Percentiles rank a stretch among this genome's conserved stretches.
phyloP scores from a whole-genome alignment of 2,797 vertebrate genomes.

The Lateolabrax maculatus region DNA sequence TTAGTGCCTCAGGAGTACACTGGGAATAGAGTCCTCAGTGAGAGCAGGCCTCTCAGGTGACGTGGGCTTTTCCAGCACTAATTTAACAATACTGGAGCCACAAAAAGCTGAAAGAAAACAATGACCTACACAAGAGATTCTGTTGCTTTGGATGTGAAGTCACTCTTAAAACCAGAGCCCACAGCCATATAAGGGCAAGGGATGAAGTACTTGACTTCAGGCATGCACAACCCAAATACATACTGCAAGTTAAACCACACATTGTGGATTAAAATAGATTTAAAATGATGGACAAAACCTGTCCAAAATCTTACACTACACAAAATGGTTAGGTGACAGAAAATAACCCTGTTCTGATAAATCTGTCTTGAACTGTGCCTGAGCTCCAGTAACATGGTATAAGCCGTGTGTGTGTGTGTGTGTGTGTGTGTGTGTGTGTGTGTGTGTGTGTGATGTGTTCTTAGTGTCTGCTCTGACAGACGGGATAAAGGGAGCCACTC shows the following conservation, averaged over 20 bases:
- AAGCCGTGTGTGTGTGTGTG: constrained; percentile 27
- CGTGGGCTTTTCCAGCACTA: constrained; percentile 34
- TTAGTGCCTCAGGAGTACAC: background rate
- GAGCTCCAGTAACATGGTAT: constrained; percentile 31
- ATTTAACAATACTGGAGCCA: constrained; percentile 35
- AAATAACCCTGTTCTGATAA: constrained; percentile 34
- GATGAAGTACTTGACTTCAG: constrained; percentile 28
- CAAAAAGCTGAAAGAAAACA: constrained; percentile 49
- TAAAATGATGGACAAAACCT: constrained; percentile 21
- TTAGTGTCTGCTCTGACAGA: constrained; percentile 42
- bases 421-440: too few species aligned
- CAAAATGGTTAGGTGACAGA: constrained; percentile 1
- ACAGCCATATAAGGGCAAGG: constrained; percentile 68
- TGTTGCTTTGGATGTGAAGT: constrained; percentile 63
- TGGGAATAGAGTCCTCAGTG: constrained; percentile 7
- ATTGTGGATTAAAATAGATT: constrained; percentile 21
- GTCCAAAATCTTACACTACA: background rate
- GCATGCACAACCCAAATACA: constrained; percentile 49
- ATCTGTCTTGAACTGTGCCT: constrained; percentile 32
- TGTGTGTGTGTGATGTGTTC: constrained; percentile 33
- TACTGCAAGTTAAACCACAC: constrained; percentile 31
- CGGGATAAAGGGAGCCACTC: constrained; percentile 52
- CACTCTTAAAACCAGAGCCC: constrained; percentile 53
- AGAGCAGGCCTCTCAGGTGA: constrained; percentile 57
- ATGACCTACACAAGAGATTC: constrained; percentile 42